Evolutionary conservation across 2,113 vertebrate species (phyloP), one percentile per base, ranked within the genome.

Genomic region (Rhabdornis inornatus): DNA sequence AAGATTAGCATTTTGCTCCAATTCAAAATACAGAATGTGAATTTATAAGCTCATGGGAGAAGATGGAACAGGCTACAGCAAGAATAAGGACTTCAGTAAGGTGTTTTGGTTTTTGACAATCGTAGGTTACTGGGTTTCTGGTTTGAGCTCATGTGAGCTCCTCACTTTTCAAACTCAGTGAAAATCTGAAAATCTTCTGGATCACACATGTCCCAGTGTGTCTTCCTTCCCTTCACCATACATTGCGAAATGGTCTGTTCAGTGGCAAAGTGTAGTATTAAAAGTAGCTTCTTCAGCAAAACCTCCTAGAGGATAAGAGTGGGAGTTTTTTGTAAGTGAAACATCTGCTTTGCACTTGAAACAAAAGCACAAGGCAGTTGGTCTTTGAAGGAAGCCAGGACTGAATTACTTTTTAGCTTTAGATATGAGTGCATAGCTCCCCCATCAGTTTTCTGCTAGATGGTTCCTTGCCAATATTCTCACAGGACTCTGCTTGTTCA

Each of bases 301-400:
- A 84, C 53, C 24, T 92, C 53, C 40, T 70, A 55, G 59, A 71
- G 57, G 22, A 49, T 83, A 61, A 65, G 76, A 35, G 30, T 63
- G 49, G 39, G 65, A 87, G 42, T 6, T 45, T 78, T 92, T 70
- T 78, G 4, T 61, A 31, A 70, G 31, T 56, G 55, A 86, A 91
- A 83, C 90, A 91, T 93, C 39, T 95, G 75, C 33, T 94, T 94
- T 83, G 47, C 76, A 30, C 87, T 93, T 86, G 71, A 92, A 95
- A 86, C 55, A 90, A 90, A 85, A 7, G 7, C 39, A 44, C 21
- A 17, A 89, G 47, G 68, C 71, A 59, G 23, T 87, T 80, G 66
- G 50, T 76, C 45, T 94, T 77, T 74, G 85, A 88, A 86, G 47
- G 50, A 80, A 47, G 44, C 77, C 47, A 44, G 60, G 52, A 77